Base-by-base conservation (phyloP, 92 coral and sea anemone species). In the Bergia sp. region DNA sequence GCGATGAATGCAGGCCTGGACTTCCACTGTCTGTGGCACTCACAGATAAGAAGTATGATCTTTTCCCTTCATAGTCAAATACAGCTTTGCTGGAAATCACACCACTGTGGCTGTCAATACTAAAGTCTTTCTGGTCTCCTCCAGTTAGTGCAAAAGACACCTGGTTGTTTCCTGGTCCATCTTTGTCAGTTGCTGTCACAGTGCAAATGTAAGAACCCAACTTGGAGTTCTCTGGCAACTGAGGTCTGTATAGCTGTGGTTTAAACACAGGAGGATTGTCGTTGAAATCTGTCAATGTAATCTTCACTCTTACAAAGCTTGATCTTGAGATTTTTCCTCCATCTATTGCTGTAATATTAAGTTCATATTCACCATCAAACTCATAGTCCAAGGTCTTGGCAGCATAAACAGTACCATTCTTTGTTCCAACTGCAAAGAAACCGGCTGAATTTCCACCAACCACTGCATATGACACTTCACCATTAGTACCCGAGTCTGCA, bases 251-350 rank as follows among this genome's bases (percentile, higher is more conserved):
- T 69, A 74, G 81, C n/a, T 77, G 73, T 8, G 90, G 81, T 20
- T 86, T 88, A 85, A 97, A 97, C 61, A 89, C 96, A 13, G 99
- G 99, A 39, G 79, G 93, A 89, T 97, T 97, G 78, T 97, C 99
- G 77, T 97, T 97, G 77, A 86, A 90, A 77, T 97, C 98, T 37
- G 82, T 16, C 16, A 97, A 80, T 3, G 94, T 85, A 40, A 97
- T 90, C 66, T 90, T 90, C 36, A 96, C 99, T 21, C 92, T 92
- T 29, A 92, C 95, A 13, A 80, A 87, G 80, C 84, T 89, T 41
- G 93, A 90, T 23, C 86, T 89, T 21, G 98, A 92, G 10, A 75
- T 78, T 85, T 77, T 91, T 6, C 96, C 99, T 18, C 94, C 91
- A 77, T 97, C 99, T 37, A 91, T 92, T 37, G 98, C 99, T n/a